Base-by-base conservation (phyloP, 2,113 vertebrate genomes). In the Gymnocephalus cernua region DNA sequence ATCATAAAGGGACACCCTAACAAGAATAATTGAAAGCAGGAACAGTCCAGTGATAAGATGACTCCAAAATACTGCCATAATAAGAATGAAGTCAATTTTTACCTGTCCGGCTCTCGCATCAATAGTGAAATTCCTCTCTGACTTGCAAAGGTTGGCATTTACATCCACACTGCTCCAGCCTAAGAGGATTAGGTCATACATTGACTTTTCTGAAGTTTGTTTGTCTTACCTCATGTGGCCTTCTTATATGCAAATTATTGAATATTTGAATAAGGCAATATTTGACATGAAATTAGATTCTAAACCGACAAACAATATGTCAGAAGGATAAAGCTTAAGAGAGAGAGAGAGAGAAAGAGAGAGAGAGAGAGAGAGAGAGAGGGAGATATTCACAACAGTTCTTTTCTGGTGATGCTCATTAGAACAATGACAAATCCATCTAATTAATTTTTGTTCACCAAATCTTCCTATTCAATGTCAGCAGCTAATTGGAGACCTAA, bases 401-500 rank as follows among this genome's bases (percentile, higher is more conserved):
- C 53, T 74, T 86, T 86, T 77, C 67, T 67, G 79, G 79, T 2
- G 1, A 82, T 88, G 74, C 83, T 90, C 82, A 92, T 93, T 93
- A 87, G 63, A 90, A 87, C 89, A 80, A 89, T 89, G 91, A 89
- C 87, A 93, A 94, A 93, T 89, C 93, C 90, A 91, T 86, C 77
- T 92, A 93, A 95, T 93, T 94, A 92, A 86, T 89, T 93, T 91
- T 91, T 91, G 83, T 83, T 85, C 75, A 44, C 72, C 89, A 94
- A 94, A 94, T 95, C 93, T 93, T 90, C 91, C 86, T 79, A 82
- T 93, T 90, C 88, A 90, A 90, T 91, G 88, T 92, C 83, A 71
- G 80, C 82, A 51, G 87, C 93, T 94, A 93, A 95, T 94, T 94
- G 92, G 92, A 90, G 84, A 78, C 85, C 93, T 94, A 94, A 95